Evolutionary conservation across 2,888 invertebrate species (phyloP), one percentile per base, ranked within the genome.

Genomic region (Rotaria magnacalcarata): DNA sequence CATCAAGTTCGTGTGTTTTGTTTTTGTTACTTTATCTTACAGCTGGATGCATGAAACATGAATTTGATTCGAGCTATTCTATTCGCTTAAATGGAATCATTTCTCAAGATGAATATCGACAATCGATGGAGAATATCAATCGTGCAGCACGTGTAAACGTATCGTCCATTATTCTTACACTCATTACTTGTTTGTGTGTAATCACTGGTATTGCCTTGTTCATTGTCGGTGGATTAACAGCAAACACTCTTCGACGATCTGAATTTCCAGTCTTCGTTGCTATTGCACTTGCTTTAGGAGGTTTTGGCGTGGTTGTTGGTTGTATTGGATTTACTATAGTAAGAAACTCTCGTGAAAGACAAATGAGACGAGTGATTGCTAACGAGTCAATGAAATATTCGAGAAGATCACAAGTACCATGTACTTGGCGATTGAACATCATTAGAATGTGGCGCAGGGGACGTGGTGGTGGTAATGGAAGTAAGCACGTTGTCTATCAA

Each of bases 341-440:
- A 74, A 34, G 19, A 74, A 16, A 41, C 41, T 41, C 14, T 41
- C 74, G 41, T 16, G 16, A 10, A 16, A 19, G 16, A 4, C 16
- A 19, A 74, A 74, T 74, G 74, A 34, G 74, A 74, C 74, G 34
- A 14, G 74, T 41, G 1, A 21, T 74, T 34, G 41, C 74, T 10
- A 41, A 74, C 1, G 74, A 74, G 41, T 74, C 74, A 74, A 74
- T 16, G 24, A 74, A 74, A 74, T 74, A 74, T 74, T 74, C 74
- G 5, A 41, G 41, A 7, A 16, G 41, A 41, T 74, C 74, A 74
- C 74, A 6, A 74, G 41, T 19, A 27, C 74, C 74, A 34, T 74
- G 74, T 21, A 74, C 19, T 41, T 74, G 74, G 74, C 34, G 74
- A 74, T 74, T 74, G 19, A 24, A 74, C 19, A 34, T 10, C 34